Base-by-base conservation (phyloP, 2,113 vertebrate genomes). In the Rhagologus leucostigma region DNA sequence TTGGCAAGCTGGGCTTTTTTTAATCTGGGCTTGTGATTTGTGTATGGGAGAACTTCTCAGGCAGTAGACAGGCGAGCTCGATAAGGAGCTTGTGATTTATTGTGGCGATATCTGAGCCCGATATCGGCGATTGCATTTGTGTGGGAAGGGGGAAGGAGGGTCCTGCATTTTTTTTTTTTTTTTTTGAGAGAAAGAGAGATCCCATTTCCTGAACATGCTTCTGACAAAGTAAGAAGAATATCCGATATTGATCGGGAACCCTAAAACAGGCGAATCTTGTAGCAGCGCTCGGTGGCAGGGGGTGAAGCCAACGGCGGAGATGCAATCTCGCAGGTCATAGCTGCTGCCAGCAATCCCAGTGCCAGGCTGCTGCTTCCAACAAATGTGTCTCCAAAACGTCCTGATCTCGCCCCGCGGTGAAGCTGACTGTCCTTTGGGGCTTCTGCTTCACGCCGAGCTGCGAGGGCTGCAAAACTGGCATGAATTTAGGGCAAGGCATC, bases 251-350 rank as follows among this genome's bases (percentile, higher is more conserved):
- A 95, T 95, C 26, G 21, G 68, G 9, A 29, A 18, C 95, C 96
- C 93, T 96, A 94, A 94, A 95, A 79, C 80, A 74, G 57, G 47
- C 68, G 8, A 47, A 27, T 90, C 87, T 82, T 56, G 69, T 42
- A 90, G 80, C 82, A 21, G 56, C 59, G 9, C 88, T 83, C 39
- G 50, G 76, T 55, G 3, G 95, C 95, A 30, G 18, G n/a, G 89
- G 96, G 74, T 85, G 90, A 96, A 96, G 97, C 94, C 77, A 82
- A 64, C 63, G 62, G 92, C 85, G 23, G 95, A 97, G 96, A 96
- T 97, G 95, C 60, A 94, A 97, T 97, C 95, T 42, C 70, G 4
- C 96, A 94, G 91, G 84, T 97, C 96, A 96, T 64, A 97, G 95
- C 97, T 97, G 84, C 95, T 95, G 95, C 97, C 97, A 97, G 94